These are phyloP conservation scores for Hydrotaea cyrtoneurina DNA, from an alignment of 2,888 invertebrate genomes.

Conservation along the genomic window DNA sequence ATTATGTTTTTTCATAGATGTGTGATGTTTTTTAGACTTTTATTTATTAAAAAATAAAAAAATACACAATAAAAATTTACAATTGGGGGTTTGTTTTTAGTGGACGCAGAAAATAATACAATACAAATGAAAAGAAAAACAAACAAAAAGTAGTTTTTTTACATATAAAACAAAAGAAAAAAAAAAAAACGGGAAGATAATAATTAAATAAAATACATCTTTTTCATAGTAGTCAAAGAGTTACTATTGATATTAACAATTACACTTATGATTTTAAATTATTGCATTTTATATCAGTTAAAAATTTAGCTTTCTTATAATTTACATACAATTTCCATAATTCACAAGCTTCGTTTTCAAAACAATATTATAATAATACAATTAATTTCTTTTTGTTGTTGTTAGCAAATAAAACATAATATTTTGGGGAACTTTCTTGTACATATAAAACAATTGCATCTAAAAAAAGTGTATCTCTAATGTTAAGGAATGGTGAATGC, in stretches of 20 bases:
- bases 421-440: background rate
- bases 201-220: slow-evolving; percentile 29
- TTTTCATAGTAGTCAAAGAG: slow-evolving; percentile 17
- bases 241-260: slow-evolving; percentile 53
- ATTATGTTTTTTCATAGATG: slow-evolving; percentile 49
- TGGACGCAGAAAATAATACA: slow-evolving; percentile 19
- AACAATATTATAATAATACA: slow-evolving; percentile 31
- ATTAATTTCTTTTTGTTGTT: slow-evolving; percentile 27
- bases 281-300: slow-evolving; percentile 55
- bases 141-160: slow-evolving; percentile 19
- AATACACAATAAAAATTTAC: slow-evolving; percentile 60
- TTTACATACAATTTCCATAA: slow-evolving; percentile 49
- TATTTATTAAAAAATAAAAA: slow-evolving; percentile 53
- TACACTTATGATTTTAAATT: slow-evolving; percentile 56
- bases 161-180: slow-evolving; percentile 37
- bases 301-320: slow-evolving; percentile 25
- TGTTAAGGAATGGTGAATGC: background rate
- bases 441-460: slow-evolving; percentile 53
- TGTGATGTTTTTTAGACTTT: slow-evolving; percentile 62
- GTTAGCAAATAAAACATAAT: slow-evolving; percentile 48
- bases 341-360: slow-evolving; percentile 47
- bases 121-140: slow-evolving; percentile 36
- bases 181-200: slow-evolving; percentile 29
- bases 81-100: slow-evolving; percentile 11
- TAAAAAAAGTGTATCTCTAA: slow-evolving; percentile 44